Base-by-base conservation (phyloP, 2,888 invertebrate species). In the Macroteleia sp. region DNA sequence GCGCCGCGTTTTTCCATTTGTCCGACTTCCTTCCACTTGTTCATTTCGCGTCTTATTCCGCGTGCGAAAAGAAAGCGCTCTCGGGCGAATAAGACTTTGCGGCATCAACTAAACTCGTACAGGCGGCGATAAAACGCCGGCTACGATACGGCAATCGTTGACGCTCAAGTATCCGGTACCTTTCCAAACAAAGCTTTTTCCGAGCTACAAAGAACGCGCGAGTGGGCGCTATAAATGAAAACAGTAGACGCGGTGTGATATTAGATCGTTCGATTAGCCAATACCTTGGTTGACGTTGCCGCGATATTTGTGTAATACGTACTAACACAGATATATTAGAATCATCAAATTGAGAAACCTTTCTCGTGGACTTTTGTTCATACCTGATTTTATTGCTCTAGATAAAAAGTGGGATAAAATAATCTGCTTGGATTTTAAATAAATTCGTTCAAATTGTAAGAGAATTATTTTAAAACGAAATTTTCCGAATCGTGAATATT, bases 71-170 rank as follows among this genome's bases (percentile, higher is more conserved):
- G 54, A 67, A 75, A 67, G 61, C 46, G 56, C 56, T 75, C 10
- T 52, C 61, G 22, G 32, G 69, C 67, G 75, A 75, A 69, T 75
- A 69, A 62, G 75, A 75, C 62, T 69, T 75, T 62, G 75, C 69
- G 56, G 62, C 75, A 64, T 62, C 57, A 20, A 59, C 42, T 64
- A 64, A 66, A 74, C 57, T 66, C 19, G 54, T 10, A 41, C 46
- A 22, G 30, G 28, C 9, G 46, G 14, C 61, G 74, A 75, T 75
- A 75, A 54, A 67, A 59, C 50, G 41, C 39, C 28, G 50, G 16
- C 48, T 39, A 46, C 73, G 73, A 66, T 66, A 74, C 73, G 59
- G 59, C 52, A 25, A 50, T 74, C 66, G 64, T 56, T 48, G 73
- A 56, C 48, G 62, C 34, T 50, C 36, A 34, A 74, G 50, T 59